Evolutionary conservation across 1,140 invertebrate genomes (phyloP).

Genomic region (Zaprionus vittiger): DNA sequence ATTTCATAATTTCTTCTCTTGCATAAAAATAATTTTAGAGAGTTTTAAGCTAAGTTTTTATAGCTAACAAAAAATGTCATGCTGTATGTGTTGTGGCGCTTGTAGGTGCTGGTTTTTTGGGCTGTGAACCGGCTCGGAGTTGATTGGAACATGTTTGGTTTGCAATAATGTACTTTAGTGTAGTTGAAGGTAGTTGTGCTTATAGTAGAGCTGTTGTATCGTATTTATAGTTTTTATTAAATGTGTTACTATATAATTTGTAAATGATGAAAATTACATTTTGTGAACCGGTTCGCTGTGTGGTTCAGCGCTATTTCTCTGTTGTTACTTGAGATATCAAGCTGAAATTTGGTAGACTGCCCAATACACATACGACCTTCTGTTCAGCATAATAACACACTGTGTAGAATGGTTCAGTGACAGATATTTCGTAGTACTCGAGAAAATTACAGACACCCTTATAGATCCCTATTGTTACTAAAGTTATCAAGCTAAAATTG

Average conservation of each 20-base stretch:
- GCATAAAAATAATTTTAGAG: slow-evolving; percentile 9
- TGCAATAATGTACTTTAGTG: neutral
- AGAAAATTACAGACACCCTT: neutral
- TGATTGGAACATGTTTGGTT: neutral
- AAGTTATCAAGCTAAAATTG: neutral
- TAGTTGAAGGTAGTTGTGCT: neutral
- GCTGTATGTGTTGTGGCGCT: neutral
- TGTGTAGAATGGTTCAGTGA: neutral
- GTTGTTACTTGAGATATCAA: neutral
- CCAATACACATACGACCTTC: neutral
- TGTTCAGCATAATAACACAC: neutral
- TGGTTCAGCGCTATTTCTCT: neutral
- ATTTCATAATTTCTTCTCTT: slow-evolving; percentile 47
- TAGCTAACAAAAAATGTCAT: neutral
- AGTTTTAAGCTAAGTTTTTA: neutral
- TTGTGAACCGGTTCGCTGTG: neutral
- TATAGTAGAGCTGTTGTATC: neutral
- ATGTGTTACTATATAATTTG: too few species aligned
- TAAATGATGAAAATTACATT: neutral
- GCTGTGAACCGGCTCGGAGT: neutral
- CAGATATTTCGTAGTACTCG: neutral
- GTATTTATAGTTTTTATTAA: neutral
- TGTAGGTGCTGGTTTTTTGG: neutral
- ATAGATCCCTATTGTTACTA: neutral
- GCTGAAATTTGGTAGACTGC: neutral